A percentile compares a stretch with the other conserved stretches of the same genome.
Conservation (phyloP, 2,113 vertebrate genomes). For the Oophaga pumilio region DNA sequence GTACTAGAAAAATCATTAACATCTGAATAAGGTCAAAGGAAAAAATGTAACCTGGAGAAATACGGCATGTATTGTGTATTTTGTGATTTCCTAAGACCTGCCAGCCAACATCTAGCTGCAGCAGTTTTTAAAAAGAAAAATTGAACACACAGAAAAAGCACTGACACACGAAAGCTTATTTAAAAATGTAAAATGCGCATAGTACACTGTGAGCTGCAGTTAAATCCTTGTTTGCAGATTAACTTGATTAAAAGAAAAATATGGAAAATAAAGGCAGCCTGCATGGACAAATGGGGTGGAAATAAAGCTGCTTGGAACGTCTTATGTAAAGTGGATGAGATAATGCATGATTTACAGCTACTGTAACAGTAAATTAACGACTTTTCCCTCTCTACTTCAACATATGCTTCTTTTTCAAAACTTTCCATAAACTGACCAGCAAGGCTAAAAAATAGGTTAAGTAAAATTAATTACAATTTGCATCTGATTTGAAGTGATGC, state of each 20-base stretch:
- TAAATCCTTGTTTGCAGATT: background rate
- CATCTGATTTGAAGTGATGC: slow-evolving; percentile 53
- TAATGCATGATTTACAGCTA: slow-evolving; percentile 30
- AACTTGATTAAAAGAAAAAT: slow-evolving; percentile 17
- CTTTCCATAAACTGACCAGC: slow-evolving; percentile 54
- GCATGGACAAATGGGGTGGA: slow-evolving; percentile 24
- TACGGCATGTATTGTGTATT: too few relatives aligned
- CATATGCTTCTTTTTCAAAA: slow-evolving; percentile 49
- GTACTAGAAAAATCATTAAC: too few relatives aligned
- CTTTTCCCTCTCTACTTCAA: slow-evolving; percentile 33
- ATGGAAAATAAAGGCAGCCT: slow-evolving; percentile 3
- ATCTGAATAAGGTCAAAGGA: too few relatives aligned
- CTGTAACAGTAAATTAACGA: slow-evolving; percentile 45
- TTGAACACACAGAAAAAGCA: too few relatives aligned
- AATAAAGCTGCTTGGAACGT: slow-evolving; percentile 13
- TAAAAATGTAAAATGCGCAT: background rate
- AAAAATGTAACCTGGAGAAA: too few relatives aligned
- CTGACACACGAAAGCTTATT: background rate
- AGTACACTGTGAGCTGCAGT: background rate
- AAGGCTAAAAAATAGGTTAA: slow-evolving; percentile 54
- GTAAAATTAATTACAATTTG: slow-evolving; percentile 54
- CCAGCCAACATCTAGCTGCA: too few relatives aligned
- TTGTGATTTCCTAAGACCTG: too few relatives aligned
- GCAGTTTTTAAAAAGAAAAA: too few relatives aligned
- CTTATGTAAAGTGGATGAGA: slow-evolving; percentile 7